These are phyloP conservation scores for Perdita meconis DNA, from an alignment of 2,888 invertebrate genomes.

Conservation along the genomic window DNA sequence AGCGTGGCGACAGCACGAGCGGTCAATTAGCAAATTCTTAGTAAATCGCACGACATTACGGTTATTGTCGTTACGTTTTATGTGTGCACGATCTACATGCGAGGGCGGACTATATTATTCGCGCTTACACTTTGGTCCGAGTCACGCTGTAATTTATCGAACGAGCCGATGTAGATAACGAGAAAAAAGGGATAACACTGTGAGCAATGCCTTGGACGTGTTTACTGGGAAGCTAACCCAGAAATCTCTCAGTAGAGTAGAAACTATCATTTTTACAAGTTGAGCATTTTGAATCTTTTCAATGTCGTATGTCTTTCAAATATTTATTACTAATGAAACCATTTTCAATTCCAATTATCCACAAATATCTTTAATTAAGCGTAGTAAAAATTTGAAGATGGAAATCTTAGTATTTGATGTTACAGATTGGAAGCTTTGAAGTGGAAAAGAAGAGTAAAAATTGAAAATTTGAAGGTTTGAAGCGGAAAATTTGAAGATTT, in stretches of 20 bases:
- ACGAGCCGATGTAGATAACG: constrained; percentile 56
- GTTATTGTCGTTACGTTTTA: constrained; percentile 64
- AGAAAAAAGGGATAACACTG: constrained; percentile 40
- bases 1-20: constrained; percentile 36
- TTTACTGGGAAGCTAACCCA: constrained; percentile 44
- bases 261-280: constrained; percentile 15
- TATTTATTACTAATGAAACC: too few species aligned
- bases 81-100: constrained; percentile 75
- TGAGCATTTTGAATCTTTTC: constrained; percentile 3
- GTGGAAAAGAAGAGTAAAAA: too few species aligned
- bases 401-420: too few species aligned
- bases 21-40: constrained; percentile 58
- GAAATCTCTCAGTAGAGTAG: constrained; percentile 44
- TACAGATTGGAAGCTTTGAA: too few species aligned
- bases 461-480: too few species aligned
- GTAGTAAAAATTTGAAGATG: too few species aligned
- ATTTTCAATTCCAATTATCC: too few species aligned
- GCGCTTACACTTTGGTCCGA: constrained; percentile 63
- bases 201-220: constrained; percentile 19
- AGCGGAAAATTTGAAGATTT: too few species aligned
- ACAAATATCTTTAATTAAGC: too few species aligned
- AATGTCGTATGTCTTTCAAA: too few species aligned
- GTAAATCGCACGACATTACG: constrained; percentile 79
- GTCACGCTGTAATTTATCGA: constrained; percentile 54
- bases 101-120: constrained; percentile 81